phyloP scores from a whole-genome alignment of 2,888 invertebrate species.

The Pemphredon lugubris region DNA sequence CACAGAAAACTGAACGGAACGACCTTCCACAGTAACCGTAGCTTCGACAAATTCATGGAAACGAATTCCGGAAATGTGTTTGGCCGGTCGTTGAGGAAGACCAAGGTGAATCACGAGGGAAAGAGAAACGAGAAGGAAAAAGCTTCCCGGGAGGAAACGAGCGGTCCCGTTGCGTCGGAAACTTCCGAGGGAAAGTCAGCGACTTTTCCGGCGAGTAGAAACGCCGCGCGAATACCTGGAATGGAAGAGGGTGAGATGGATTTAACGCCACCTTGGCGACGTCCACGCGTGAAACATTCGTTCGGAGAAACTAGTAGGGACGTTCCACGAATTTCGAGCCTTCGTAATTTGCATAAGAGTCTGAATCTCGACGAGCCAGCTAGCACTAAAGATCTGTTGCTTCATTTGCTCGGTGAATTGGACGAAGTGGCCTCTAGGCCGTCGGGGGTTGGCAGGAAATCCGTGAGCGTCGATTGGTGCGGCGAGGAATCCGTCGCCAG shows the following conservation, averaged over 20 bases:
- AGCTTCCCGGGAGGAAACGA: slow-evolving; percentile 5
- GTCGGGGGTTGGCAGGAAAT: slow-evolving; percentile 83
- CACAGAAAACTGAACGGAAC: slow-evolving; percentile 77
- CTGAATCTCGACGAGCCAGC: slow-evolving; percentile 77
- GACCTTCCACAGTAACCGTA: slow-evolving; percentile 74
- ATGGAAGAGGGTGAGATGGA: slow-evolving; percentile 66
- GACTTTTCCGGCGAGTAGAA: neutral
- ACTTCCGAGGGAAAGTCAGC: slow-evolving; percentile 17
- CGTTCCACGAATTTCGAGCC: slow-evolving; percentile 76
- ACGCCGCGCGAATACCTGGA: neutral
- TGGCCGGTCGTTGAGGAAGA: slow-evolving; percentile 44
- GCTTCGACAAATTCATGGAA: slow-evolving; percentile 54
- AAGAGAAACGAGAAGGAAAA: slow-evolving; percentile 10
- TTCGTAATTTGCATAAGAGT: slow-evolving; percentile 75
- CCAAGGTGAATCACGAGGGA: slow-evolving; percentile 11
- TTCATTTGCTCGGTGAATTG: slow-evolving; percentile 90
- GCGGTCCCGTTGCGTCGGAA: neutral
- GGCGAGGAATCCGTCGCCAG: slow-evolving; percentile 88
- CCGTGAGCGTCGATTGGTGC: slow-evolving; percentile 89
- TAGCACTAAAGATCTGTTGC: slow-evolving; percentile 88
- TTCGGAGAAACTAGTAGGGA: slow-evolving; percentile 78
- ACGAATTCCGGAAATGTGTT: slow-evolving; percentile 39
- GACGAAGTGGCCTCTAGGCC: slow-evolving; percentile 84
- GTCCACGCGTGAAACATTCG: slow-evolving; percentile 70
- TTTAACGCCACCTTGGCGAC: slow-evolving; percentile 77